Conservation (phyloP, 2,888 invertebrate genomes). For the Acheta domesticus region DNA sequence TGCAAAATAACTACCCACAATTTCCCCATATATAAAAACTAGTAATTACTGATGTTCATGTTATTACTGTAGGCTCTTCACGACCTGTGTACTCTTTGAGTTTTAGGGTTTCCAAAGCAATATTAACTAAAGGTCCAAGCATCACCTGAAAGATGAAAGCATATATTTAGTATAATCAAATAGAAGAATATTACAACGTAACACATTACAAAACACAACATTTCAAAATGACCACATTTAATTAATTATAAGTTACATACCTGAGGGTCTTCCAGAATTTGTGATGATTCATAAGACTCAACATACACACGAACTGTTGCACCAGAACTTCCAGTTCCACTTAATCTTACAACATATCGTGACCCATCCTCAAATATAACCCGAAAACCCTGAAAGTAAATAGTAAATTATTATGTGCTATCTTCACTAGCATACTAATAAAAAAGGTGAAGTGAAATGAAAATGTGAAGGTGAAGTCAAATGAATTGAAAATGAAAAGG, state of each 20-base stretch:
- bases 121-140: slow-evolving; percentile 81
- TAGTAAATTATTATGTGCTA: not conserved
- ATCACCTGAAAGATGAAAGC: slow-evolving; percentile 52
- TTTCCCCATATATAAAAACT: not conserved
- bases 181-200: not conserved
- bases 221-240: not conserved
- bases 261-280: slow-evolving; percentile 58
- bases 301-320: slow-evolving; percentile 96
- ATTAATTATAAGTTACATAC: slow-evolving; percentile 40
- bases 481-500: no score
- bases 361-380: slow-evolving; percentile 94
- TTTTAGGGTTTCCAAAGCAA: slow-evolving; percentile 80
- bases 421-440: no score
- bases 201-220: no score
- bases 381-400: slow-evolving; percentile 73
- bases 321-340: slow-evolving; percentile 97
- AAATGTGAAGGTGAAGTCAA: no score
- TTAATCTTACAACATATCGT: slow-evolving; percentile 86
- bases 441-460: no score
- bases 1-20: not conserved
- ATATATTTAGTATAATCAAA: not conserved
- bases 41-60: not conserved
- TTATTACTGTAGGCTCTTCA: slow-evolving; percentile 88
- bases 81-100: slow-evolving; percentile 83
- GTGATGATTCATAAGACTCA: slow-evolving; percentile 76